Evolutionary conservation across 2,113 vertebrate species (phyloP).

Genomic region (Podocnemis expansa): DNA sequence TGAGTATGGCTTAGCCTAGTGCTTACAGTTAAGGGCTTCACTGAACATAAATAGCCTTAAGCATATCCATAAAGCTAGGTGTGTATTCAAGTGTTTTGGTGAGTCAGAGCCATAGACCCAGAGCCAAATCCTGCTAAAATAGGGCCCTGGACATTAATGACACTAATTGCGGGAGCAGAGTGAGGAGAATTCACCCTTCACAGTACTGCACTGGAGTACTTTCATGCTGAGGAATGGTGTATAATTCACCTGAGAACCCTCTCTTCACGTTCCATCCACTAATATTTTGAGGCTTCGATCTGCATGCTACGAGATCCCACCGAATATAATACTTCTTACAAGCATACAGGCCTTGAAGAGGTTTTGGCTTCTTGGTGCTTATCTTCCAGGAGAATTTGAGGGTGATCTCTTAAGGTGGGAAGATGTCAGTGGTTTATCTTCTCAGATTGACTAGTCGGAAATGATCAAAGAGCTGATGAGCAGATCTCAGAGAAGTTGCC

Average conservation of each 20-base stretch:
- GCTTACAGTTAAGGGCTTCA: neutral
- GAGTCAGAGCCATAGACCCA: neutral
- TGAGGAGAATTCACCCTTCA: neutral
- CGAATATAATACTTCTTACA: neutral
- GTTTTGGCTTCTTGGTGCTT: neutral
- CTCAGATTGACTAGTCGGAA: neutral
- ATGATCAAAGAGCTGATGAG: neutral
- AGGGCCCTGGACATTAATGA: neutral
- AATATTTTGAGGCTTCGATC: neutral
- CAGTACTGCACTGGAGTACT: neutral
- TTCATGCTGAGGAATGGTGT: neutral
- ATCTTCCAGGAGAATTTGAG: neutral
- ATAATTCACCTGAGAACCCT: neutral
- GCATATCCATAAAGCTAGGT: neutral
- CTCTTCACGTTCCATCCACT: neutral
- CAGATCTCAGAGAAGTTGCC: neutral
- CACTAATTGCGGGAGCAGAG: neutral
- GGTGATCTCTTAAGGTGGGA: neutral
- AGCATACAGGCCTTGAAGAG: neutral
- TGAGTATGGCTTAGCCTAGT: neutral
- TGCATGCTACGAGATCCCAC: neutral
- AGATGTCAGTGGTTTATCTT: neutral
- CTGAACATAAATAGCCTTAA: neutral
- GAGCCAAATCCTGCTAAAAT: neutral
- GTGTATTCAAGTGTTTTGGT: neutral